A percentile compares a stretch with the other conserved stretches of the same genome.
phyloP scores from a whole-genome alignment of 2,113 vertebrate species.

The Grammomys dolichurus region DNA sequence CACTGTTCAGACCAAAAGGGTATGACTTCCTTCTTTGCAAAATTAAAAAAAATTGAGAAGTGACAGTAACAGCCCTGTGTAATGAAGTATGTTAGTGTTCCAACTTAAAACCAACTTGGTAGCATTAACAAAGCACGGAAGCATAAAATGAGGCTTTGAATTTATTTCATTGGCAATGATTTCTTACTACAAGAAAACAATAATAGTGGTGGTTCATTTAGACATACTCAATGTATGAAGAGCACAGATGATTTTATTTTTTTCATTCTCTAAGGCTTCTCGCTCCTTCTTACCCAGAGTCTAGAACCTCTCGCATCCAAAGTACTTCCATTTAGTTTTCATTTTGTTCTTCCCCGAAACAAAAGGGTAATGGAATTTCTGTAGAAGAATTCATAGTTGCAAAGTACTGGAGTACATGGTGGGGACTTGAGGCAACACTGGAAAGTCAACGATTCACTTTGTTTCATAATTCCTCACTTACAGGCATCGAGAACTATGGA shows the following conservation, averaged over 20 bases:
- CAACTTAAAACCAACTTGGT: background rate
- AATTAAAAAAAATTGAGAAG: slow-evolving; percentile 52
- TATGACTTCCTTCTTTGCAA: slow-evolving; percentile 53
- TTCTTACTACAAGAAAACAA: slow-evolving; percentile 42
- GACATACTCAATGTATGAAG: background rate
- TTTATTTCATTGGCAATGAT: slow-evolving; percentile 27
- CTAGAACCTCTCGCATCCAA: background rate
- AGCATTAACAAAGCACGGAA: slow-evolving; percentile 64
- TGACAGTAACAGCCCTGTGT: slow-evolving; percentile 58
- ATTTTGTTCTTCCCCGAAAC: background rate
- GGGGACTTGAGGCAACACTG: background rate
- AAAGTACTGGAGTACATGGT: background rate
- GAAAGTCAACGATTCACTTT: background rate
- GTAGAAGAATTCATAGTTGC: background rate
- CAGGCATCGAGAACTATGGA: background rate
- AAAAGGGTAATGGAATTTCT: background rate
- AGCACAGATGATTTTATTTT: background rate
- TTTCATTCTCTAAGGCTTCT: background rate
- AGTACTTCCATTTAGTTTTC: background rate
- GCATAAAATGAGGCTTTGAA: slow-evolving; percentile 20
- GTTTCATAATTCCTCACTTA: background rate
- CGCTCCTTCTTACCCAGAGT: background rate
- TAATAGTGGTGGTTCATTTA: slow-evolving; percentile 25
- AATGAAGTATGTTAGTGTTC: slow-evolving; percentile 44
- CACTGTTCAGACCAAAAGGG: slow-evolving; percentile 48